These are phyloP conservation scores for Hyles euphorbiae DNA, from an alignment of 1,140 invertebrate genomes.

Conservation along the genomic window DNA sequence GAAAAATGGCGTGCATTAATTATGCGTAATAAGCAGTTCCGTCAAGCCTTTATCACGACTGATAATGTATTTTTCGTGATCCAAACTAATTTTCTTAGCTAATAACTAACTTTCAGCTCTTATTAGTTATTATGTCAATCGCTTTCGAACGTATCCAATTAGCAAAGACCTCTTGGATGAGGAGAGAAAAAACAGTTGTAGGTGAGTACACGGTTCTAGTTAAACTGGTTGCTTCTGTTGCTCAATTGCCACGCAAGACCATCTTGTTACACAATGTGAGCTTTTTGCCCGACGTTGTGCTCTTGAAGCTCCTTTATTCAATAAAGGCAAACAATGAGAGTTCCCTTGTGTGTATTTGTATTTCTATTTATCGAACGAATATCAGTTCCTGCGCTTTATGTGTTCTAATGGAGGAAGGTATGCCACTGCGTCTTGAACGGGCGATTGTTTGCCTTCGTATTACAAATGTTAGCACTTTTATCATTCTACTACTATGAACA, in stretches of 20 bases:
- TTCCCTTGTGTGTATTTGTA: constrained; percentile 41
- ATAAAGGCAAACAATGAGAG: constrained; percentile 51
- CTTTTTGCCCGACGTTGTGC: constrained; percentile 43
- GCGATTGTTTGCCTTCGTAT: too few relatives aligned
- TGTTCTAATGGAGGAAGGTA: constrained; percentile 8
- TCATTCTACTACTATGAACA: too few relatives aligned
- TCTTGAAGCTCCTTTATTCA: constrained; percentile 37
- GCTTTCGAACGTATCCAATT: constrained; percentile 11
- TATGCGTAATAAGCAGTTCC: too few relatives aligned
- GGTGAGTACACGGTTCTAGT: constrained; percentile 14
- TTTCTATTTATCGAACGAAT: constrained; percentile 42
- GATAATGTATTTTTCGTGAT: constrained; percentile 2
- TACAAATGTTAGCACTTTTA: too few relatives aligned
- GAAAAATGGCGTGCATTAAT: too few relatives aligned
- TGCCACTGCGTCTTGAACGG: too few relatives aligned
- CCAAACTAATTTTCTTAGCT: constrained; percentile 7
- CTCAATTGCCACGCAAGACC: constrained; percentile 30
- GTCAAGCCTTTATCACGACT: too few relatives aligned
- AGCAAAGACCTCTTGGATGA: constrained; percentile 4
- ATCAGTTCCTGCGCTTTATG: constrained; percentile 9
- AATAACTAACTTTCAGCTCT: constrained; percentile 10
- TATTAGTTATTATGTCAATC: constrained; percentile 11
- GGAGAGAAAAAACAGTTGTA: constrained; percentile 4
- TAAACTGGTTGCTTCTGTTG: constrained; percentile 33
- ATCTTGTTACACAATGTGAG: constrained; percentile 41